Evolutionary conservation across 2,113 vertebrate genomes (phyloP).

Genomic region (Macquaria ambigua): DNA sequence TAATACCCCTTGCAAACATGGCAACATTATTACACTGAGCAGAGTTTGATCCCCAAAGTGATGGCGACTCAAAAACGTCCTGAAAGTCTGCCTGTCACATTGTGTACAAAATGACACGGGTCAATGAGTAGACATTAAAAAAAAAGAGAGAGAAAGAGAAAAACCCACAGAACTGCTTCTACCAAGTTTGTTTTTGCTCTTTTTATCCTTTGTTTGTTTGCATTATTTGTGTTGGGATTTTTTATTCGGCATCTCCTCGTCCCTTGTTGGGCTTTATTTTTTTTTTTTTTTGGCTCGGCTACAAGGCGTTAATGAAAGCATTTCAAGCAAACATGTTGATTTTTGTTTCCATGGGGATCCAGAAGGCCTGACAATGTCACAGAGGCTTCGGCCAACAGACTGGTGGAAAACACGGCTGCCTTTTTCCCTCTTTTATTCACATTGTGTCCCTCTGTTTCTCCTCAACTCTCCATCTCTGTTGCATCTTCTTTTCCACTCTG

Average conservation of each 20-base stretch:
- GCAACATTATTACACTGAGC: conserved; percentile 46
- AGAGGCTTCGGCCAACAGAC: conserved; percentile 66
- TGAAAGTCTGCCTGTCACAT: conserved; percentile 43
- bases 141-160: conserved; percentile 2
- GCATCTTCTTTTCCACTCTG: not conserved
- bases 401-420: conserved; percentile 41
- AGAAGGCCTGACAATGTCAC: conserved; percentile 75
- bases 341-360: conserved; percentile 75
- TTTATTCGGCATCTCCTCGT: conserved; percentile 52
- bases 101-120: conserved; percentile 68
- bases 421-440: conserved; percentile 32
- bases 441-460: conserved; percentile 9
- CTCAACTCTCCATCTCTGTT: not conserved
- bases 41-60: conserved; percentile 67
- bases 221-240: conserved; percentile 69
- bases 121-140: conserved; percentile 51
- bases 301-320: conserved; percentile 72
- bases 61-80: conserved; percentile 54
- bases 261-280: conserved; percentile 44
- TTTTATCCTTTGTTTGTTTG: conserved; percentile 71
- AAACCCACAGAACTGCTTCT: conserved; percentile 38
- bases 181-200: conserved; percentile 67
- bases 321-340: conserved; percentile 78
- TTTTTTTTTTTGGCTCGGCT: conserved; percentile 57
- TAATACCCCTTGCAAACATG: conserved; percentile 70